These are phyloP conservation scores for Nannospalax galili DNA, from an alignment of 2,113 vertebrate species.

Conservation along the genomic window DNA sequence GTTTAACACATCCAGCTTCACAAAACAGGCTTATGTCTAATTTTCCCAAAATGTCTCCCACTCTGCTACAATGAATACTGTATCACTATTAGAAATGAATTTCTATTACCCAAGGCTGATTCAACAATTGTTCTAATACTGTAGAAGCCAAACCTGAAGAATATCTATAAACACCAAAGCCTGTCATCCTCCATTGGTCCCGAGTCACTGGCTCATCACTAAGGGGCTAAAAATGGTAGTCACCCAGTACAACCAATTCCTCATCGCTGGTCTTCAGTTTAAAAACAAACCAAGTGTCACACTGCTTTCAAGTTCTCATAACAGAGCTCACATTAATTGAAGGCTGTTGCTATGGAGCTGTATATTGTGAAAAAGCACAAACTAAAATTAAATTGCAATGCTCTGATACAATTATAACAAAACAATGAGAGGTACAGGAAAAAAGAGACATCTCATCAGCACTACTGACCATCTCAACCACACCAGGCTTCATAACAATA, in stretches of 20 bases:
- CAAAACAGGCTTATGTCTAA: constrained; percentile 54
- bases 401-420: constrained; percentile 49
- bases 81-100: neutral
- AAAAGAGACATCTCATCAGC: neutral
- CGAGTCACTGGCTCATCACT: neutral
- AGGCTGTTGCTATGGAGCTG: neutral
- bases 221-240: constrained; percentile 57
- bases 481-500: neutral
- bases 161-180: constrained; percentile 20
- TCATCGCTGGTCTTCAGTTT: neutral
- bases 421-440: neutral
- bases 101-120: constrained; percentile 21
- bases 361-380: constrained; percentile 46
- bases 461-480: neutral
- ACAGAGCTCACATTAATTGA: neutral
- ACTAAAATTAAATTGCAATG: constrained; percentile 49
- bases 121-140: constrained; percentile 36
- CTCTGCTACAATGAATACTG: constrained; percentile 35
- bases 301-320: constrained; percentile 37
- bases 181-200: neutral
- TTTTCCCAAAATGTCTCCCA: constrained; percentile 61
- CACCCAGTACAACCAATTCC: constrained; percentile 7
- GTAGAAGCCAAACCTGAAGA: neutral
- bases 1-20: constrained; percentile 65
- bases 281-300: constrained; percentile 46